A percentile compares a stretch with the other conserved stretches of the same genome.
phyloP scores from a whole-genome alignment of 2,113 vertebrate species.

The Tupaia chinensis region DNA sequence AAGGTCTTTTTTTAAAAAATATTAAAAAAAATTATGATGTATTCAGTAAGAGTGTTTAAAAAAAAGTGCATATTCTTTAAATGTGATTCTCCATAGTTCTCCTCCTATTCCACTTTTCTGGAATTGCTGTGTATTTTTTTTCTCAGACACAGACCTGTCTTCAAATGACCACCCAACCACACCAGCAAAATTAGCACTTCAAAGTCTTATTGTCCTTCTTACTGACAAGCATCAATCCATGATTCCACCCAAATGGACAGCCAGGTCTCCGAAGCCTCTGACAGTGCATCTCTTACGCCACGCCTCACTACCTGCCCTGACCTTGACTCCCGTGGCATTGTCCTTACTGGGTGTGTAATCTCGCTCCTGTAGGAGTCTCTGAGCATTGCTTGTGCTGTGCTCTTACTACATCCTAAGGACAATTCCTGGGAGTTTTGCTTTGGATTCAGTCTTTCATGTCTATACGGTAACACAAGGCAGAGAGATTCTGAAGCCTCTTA shows the following conservation, averaged over 20 bases:
- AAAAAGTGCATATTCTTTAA: not conserved
- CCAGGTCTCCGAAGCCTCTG: not conserved
- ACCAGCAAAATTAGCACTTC: slow-evolving; percentile 35
- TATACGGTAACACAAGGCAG: not conserved
- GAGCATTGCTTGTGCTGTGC: not conserved
- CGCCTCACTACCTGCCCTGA: not conserved
- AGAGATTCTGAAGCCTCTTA: not conserved
- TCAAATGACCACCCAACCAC: not conserved
- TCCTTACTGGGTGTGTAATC: not conserved
- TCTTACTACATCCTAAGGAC: not conserved
- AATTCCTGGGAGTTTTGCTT: not conserved
- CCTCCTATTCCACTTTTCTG: not conserved
- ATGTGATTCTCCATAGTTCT: not conserved
- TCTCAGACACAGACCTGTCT: not conserved
- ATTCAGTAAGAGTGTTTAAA: not conserved
- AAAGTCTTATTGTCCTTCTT: not conserved
- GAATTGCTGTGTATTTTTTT: not conserved
- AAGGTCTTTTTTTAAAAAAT: not conserved
- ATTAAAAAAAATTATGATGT: not conserved
- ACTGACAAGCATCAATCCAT: not conserved
- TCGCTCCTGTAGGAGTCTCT: not conserved
- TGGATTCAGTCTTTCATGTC: not conserved
- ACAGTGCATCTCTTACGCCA: too few relatives aligned
- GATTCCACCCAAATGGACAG: not conserved
- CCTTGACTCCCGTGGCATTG: not conserved